Base-by-base conservation (phyloP, 2,888 invertebrate species). In the Scaptomyza caliginosa region DNA sequence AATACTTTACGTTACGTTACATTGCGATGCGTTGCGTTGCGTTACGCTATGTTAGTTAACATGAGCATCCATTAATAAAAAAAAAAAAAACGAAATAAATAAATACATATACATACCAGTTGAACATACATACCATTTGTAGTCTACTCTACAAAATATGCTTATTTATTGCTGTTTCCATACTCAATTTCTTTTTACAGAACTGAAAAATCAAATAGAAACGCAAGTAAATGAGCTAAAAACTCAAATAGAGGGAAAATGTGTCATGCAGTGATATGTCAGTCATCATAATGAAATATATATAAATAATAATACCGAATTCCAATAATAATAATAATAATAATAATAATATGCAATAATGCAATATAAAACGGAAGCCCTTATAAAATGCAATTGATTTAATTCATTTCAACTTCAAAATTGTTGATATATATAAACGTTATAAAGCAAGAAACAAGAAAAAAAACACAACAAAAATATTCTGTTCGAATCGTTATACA, bases 181-280 rank as follows among this genome's bases (percentile, higher is more conserved):
- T 90, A 90, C 90, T 90, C 91, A 90, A 90, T 90, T 90, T 90
- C 90, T 91, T 90, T 90, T 96, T 96, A 88, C 96, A 98, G 98
- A 97, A 94, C 93, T 98, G 94, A 98, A 97, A 95, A 97, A 98
- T 93, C 96, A 97, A 93, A 95, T 98, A 94, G 97, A 98, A 94
- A 96, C 97, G 92, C 97, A 97, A 95, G 97, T 98, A 93, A 97
- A 96, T 93, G 97, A 98, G 94, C 94, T 98, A 93, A 98, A 97
- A 94, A 95, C 97, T 92, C 96, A 97, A 94, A 96, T 98, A 93
- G 98, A 98, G 94, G 97, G 96, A 93, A 97, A 96, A 94, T 97
- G 97, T 94, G 96, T 96, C 93, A 95, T 97, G 94, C 97, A 97
- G 96, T 97, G 96, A 97, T 92, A 91, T 91, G 91, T 93, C 92